Evolutionary conservation across 1,140 invertebrate species (phyloP), one percentile per base, ranked within the genome.

Genomic region (Phenacoccus solenopsis): DNA sequence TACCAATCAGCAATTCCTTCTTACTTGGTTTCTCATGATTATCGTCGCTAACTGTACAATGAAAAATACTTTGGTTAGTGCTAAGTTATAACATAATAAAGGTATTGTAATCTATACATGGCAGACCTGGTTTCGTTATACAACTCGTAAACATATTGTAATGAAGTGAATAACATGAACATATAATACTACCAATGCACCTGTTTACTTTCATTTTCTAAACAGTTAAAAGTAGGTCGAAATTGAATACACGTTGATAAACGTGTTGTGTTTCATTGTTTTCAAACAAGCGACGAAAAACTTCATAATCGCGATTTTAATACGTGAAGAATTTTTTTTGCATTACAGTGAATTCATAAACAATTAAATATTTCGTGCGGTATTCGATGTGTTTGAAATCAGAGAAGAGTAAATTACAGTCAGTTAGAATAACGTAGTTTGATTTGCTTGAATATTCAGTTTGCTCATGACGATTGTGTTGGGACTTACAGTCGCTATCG

Each of bases 401-500:
- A 38, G n/a, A 38, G 9, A 38, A 9, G 32, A 38, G n/a, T 38
- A 9, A n/a, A 38, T 38, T 38, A 38, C n/a, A 10, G 9, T 10
- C 32, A 38, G 9, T 38, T n/a, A 38, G 32, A 10, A 38, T 10
- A 38, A 38, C n/a, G 32, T 9, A 10, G n/a, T 38, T 38, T 10
- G n/a, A 38, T 38, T 9, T 10, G n/a, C 9, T n/a, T 38, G 32
- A 38, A 61, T 22, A 57, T 1, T n/a, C 13, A 35, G 20, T 7
- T 35, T 35, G 16, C 32, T 7, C 1, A 24, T n/a, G 70, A 67
- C 21, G 21, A 61, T 9, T 67, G 32, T 69, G 70, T 24, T 28
- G 35, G 38, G 22, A 84, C 88, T 86, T 85, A 91, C 90, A 92
- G 77, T 93, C 90, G 77, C 88, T 91, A 77, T 93, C 90, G 76